phyloP scores from a whole-genome alignment of 2,113 vertebrate genomes.

The Ceyx cyanopectus region DNA sequence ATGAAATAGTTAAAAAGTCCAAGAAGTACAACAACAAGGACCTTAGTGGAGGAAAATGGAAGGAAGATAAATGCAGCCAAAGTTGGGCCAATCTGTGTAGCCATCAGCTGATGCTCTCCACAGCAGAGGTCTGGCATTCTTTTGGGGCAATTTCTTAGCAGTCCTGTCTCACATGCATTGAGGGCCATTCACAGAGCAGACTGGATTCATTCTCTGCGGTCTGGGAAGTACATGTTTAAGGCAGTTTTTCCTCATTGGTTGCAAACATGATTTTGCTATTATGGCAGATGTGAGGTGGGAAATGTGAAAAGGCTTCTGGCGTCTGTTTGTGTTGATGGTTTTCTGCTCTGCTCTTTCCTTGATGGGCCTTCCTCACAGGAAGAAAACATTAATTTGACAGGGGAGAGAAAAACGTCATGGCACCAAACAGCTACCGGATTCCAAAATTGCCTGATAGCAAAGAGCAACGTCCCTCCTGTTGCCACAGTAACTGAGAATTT shows the following conservation, averaged over 20 bases:
- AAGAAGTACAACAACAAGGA: background rate
- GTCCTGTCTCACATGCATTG: fast-evolving
- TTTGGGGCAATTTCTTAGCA: background rate
- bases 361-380: background rate
- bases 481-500: slow-evolving; percentile 1
- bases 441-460: background rate
- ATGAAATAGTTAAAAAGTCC: background rate
- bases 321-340: background rate
- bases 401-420: background rate
- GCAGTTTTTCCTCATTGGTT: background rate
- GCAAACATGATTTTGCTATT: slow-evolving; percentile 15
- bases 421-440: slow-evolving; percentile 25
- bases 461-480: background rate
- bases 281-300: slow-evolving; percentile 11
- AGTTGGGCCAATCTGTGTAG: background rate
- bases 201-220: background rate
- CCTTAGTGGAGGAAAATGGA: background rate
- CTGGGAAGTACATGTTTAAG: background rate
- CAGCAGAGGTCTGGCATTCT: background rate
- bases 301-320: slow-evolving; percentile 25
- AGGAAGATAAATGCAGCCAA: background rate
- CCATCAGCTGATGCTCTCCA: background rate
- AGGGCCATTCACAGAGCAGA: background rate
- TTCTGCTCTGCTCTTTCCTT: background rate
- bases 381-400: slow-evolving; percentile 16